Evolutionary conservation across 1,140 invertebrate genomes (phyloP).

Genomic region (Chrysoperla carnea): DNA sequence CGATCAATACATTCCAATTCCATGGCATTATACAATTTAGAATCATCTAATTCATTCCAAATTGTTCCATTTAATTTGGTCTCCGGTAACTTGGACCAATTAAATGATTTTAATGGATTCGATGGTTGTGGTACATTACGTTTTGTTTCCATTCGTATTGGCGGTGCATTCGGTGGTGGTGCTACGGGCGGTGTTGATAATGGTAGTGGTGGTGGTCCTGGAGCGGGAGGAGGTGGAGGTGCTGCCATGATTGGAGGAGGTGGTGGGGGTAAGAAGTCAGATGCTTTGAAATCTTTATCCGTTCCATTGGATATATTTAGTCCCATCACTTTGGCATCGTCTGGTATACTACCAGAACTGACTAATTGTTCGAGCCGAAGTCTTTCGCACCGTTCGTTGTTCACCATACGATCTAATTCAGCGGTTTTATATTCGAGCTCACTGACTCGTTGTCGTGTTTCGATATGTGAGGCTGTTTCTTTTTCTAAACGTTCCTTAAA

Average conservation of each 20-base stretch:
- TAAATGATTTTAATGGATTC: conserved; percentile 89
- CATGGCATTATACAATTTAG: conserved; percentile 79
- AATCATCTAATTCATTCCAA: conserved; percentile 87
- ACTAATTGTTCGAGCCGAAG: conserved; percentile 68
- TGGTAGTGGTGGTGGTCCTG: conserved; percentile 27
- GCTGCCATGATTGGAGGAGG: conserved; percentile 24
- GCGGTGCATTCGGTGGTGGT: conserved; percentile 27
- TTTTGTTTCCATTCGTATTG: conserved; percentile 29
- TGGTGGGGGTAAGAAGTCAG: conserved; percentile 18
- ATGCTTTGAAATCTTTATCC: conserved; percentile 13
- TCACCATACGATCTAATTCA: conserved; percentile 57
- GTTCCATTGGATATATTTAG: conserved; percentile 8
- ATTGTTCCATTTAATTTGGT: conserved; percentile 77
- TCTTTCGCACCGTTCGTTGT: conserved; percentile 64
- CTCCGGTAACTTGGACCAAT: conserved; percentile 90
- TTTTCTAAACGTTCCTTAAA: conserved; percentile 81
- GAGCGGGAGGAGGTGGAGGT: conserved; percentile 23
- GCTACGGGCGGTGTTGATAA: conserved; percentile 19
- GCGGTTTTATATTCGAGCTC: conserved; percentile 56
- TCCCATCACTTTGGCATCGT: conserved; percentile 67
- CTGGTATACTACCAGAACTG: conserved; percentile 73
- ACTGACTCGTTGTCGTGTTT: conserved; percentile 60
- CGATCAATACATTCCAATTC: conserved; percentile 86
- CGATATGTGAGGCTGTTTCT: conserved; percentile 71
- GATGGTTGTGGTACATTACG: conserved; percentile 78